phyloP scores from a whole-genome alignment of 2,888 invertebrate genomes.

The Acanthoscelides obtectus region DNA sequence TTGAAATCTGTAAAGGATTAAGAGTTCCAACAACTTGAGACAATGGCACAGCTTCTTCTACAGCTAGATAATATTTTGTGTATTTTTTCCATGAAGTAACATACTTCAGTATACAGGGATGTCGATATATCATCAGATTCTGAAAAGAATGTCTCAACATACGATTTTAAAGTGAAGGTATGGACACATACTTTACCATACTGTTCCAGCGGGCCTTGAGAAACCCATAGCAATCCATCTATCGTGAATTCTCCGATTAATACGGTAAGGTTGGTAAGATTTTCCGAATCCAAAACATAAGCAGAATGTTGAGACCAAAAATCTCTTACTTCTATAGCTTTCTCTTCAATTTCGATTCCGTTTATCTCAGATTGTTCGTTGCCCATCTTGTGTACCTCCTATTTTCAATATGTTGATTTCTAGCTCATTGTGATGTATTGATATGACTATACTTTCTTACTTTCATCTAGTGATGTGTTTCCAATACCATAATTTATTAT shows the following conservation, averaged over 20 bases:
- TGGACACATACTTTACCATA: constrained; percentile 61
- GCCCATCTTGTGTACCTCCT: constrained; percentile 56
- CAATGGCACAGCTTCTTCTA: constrained; percentile 77
- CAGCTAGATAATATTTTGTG: constrained; percentile 71
- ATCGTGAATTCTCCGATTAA: constrained; percentile 70
- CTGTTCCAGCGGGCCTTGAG: constrained; percentile 67
- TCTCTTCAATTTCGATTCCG: constrained; percentile 71
- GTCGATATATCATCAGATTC: constrained; percentile 82
- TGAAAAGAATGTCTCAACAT: constrained; percentile 45
- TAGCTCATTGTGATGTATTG: background rate
- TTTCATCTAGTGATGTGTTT: too few species aligned
- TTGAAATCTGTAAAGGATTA: constrained; percentile 75
- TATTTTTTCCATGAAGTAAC: constrained; percentile 75
- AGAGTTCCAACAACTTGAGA: constrained; percentile 60
- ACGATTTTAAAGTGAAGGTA: background rate
- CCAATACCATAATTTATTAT: too few species aligned
- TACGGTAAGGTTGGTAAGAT: constrained; percentile 60
- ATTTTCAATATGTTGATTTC: background rate
- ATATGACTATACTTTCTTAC: too few species aligned
- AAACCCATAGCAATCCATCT: constrained; percentile 59
- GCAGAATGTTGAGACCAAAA: constrained; percentile 72
- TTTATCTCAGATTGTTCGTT: constrained; percentile 68
- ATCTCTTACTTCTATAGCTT: constrained; percentile 71
- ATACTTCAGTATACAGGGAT: constrained; percentile 81
- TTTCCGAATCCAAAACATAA: constrained; percentile 54